Conservation (phyloP, 2,113 vertebrate genomes). For the Tetrax tetrax region DNA sequence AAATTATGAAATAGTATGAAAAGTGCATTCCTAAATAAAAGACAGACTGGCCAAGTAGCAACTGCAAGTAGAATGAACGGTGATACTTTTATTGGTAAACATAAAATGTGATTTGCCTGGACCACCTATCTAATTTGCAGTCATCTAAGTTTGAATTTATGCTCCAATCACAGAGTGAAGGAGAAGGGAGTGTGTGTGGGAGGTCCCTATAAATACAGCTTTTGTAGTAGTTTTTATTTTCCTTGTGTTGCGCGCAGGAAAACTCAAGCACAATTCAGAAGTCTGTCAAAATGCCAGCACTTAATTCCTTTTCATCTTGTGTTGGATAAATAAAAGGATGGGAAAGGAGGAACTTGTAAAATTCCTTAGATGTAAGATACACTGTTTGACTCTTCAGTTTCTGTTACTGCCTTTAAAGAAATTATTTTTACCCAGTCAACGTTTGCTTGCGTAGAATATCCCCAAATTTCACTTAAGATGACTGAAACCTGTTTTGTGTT, state of each 20-base stretch:
- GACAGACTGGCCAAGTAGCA: neutral
- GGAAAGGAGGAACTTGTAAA: neutral
- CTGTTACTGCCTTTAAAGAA: neutral
- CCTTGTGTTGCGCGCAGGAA: neutral
- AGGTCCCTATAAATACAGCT: neutral
- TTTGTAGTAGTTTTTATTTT: slow-evolving; percentile 1
- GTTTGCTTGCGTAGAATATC: neutral
- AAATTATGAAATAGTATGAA: neutral
- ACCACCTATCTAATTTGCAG: slow-evolving; percentile 16
- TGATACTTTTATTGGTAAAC: slow-evolving; percentile 42
- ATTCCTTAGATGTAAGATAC: neutral
- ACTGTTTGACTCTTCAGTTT: neutral
- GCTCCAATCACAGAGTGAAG: neutral
- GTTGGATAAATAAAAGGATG: neutral
- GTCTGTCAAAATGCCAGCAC: neutral
- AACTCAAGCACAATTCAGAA: neutral
- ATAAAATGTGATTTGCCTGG: slow-evolving; percentile 11
- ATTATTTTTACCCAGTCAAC: neutral
- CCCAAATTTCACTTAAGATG: neutral
- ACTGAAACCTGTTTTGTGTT: neutral
- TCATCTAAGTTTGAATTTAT: slow-evolving; percentile 13
- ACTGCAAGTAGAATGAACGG: neutral
- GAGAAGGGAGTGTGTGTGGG: neutral
- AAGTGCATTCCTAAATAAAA: neutral
- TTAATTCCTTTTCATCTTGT: neutral